Evolutionary conservation across 92 coral and sea anemone genomes (phyloP), one percentile per base, ranked within the genome.

Genomic region (Phenganax subtilis): DNA sequence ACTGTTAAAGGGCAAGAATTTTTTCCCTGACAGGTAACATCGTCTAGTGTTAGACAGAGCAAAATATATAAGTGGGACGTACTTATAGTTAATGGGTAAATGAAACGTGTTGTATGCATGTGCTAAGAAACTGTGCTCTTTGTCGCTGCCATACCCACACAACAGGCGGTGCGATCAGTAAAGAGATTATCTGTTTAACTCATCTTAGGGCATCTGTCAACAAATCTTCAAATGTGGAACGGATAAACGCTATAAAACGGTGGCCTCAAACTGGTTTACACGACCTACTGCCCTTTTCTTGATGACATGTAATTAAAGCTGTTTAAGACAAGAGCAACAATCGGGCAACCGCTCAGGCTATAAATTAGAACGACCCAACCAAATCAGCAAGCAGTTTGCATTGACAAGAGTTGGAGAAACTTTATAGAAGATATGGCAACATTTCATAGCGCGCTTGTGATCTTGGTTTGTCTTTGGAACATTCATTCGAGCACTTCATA

Each of bases 291-390:
- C 37, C 37, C 81, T 76, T 56, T 29, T 31, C 27, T 16, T 59
- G 81, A 76, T 76, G 81, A 76, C 69, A 76, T 60, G 81, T 76
- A 76, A 76, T 76, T 76, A 76, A 76, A 76, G 64, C 81, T 57
- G 81, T 76, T 37, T 76, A 76, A 76, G 30, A 76, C 17, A 53
- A 57, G 81, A 15, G 67, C 25, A 47, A 76, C 27, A 57, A 20
- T 56, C 10, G 44, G 44, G 20, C 68, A 17, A 17, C 55, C 81
- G 6, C 28, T 30, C 54, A 57, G 70, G 61, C 70, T 76, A 76
- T 76, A 76, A 76, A 76, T 76, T 76, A 64, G 60, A 57, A 57
- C 37, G 44, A 59, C 69, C 16, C 51, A 15, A 27, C 51, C 54
- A 15, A 57, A 55, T 2, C 51, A 29, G 56, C 69, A 57, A 76